Conservation (phyloP, 2,888 invertebrate species). For the Eledone cirrhosa region DNA sequence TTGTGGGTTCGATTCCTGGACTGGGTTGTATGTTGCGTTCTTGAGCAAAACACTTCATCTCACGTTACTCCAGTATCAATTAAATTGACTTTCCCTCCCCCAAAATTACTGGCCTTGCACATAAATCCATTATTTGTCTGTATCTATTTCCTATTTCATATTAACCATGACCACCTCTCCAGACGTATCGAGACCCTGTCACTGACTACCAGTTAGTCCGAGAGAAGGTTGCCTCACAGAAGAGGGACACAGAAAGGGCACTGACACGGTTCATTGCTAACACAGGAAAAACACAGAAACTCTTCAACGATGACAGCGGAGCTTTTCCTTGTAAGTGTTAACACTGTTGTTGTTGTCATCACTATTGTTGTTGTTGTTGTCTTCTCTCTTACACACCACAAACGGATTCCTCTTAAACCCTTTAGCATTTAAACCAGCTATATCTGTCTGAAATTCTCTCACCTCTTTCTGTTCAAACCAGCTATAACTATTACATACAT, state of each 20-base stretch:
- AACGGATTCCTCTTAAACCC: neutral
- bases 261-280: constrained; percentile 92
- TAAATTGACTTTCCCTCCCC: too few relatives aligned
- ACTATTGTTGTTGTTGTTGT: neutral
- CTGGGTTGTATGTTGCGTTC: too few relatives aligned
- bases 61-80: too few relatives aligned
- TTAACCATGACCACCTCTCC: constrained; percentile 33
- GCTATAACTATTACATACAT: too few relatives aligned
- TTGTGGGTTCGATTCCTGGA: too few relatives aligned
- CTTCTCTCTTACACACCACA: neutral
- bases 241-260: constrained; percentile 91
- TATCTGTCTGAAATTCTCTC: too few relatives aligned
- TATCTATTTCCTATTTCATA: neutral
- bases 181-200: constrained; percentile 95
- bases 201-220: constrained; percentile 96
- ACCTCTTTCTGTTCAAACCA: too few relatives aligned
- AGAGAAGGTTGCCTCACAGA: constrained; percentile 92
- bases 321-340: constrained; percentile 81
- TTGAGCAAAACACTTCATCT: too few relatives aligned
- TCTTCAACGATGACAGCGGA: constrained; percentile 87
- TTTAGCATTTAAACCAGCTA: too few relatives aligned
- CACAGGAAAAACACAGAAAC: constrained; percentile 89
- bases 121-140: too few relatives aligned
- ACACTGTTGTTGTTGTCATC: neutral
- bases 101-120: too few relatives aligned